Evolutionary conservation across 2,888 invertebrate genomes (phyloP), one percentile per base, ranked within the genome.

Genomic region (Euspilapteryx auroguttella): DNA sequence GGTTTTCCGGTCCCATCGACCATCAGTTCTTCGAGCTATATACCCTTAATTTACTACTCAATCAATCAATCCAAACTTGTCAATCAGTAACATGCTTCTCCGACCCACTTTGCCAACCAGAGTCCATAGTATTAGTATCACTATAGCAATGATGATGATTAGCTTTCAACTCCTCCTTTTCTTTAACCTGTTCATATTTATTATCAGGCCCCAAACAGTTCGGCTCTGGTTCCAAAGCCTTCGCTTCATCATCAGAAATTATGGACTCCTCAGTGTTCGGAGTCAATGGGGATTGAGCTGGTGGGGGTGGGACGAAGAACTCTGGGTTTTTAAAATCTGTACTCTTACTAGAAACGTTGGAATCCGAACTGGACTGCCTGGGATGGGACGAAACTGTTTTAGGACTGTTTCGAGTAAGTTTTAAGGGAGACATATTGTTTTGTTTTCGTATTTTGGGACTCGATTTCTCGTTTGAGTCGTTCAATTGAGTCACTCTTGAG

Each of bases 71-170:
- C n/a, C n/a, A n/a, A n/a, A n/a, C n/a, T n/a, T 21, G 27, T 43
- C 42, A 68, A 38, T 77, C 77, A 22, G 76, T 77, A n/a, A 64
- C 80, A 32, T 78, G 78, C 48, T 80, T 82, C 35, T 82, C 82
- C 0, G 81, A 81, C 1, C 82, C 84, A 39, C 82, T 83, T 36
- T 85, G 85, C 83, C 85, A 85, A 0, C 84, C 84, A 0, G 83
- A 81, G 38, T 84, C 84, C 71, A 83, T 79, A 0, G 83, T 84
- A 23, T 79, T 79, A 0, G 79, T 79, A 25, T 79, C 79, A 36
- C 77, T 80, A 29, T 79, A 71, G 24, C 80, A 80, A 33, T 80
- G 79, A 31, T 78, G 77, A 12, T 77, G 76, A 4, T 63, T 73
- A 2, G 59, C 41, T 42, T 71, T 61, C 17, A 71, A 46, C 13